phyloP scores from a whole-genome alignment of 2,797 vertebrate species.

The Eulemur coronatus region DNA sequence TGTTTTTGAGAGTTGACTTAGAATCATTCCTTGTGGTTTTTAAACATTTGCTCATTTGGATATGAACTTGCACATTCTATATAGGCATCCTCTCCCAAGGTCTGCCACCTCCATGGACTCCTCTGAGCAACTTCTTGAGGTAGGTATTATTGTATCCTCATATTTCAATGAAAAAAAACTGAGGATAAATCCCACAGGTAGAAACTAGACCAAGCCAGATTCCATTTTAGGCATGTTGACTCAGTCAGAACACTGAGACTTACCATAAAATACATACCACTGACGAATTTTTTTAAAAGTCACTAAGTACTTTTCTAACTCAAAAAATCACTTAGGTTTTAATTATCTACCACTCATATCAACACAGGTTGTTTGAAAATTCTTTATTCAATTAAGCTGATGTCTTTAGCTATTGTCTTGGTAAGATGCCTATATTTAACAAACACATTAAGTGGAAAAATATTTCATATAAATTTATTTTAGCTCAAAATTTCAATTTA shows the following conservation, averaged over 20 bases:
- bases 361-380: background rate
- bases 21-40: background rate
- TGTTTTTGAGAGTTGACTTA: background rate
- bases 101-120: background rate
- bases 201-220: background rate
- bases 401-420: constrained; percentile 23
- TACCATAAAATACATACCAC: background rate
- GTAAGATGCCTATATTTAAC: background rate
- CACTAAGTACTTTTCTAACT: background rate
- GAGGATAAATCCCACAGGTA: background rate
- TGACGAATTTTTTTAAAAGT: background rate
- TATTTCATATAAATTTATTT: constrained; percentile 33
- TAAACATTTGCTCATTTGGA: background rate
- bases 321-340: background rate
- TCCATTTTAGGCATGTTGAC: background rate
- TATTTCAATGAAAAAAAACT: background rate
- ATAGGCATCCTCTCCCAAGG: background rate
- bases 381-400: background rate
- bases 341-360: background rate
- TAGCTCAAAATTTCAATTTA: constrained; percentile 46
- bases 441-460: background rate
- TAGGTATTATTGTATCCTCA: background rate
- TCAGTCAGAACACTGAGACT: background rate
- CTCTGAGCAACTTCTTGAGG: background rate
- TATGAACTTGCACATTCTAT: background rate